Base-by-base conservation (phyloP, 2,888 invertebrate species). In the Tetheella fluctuosa region DNA sequence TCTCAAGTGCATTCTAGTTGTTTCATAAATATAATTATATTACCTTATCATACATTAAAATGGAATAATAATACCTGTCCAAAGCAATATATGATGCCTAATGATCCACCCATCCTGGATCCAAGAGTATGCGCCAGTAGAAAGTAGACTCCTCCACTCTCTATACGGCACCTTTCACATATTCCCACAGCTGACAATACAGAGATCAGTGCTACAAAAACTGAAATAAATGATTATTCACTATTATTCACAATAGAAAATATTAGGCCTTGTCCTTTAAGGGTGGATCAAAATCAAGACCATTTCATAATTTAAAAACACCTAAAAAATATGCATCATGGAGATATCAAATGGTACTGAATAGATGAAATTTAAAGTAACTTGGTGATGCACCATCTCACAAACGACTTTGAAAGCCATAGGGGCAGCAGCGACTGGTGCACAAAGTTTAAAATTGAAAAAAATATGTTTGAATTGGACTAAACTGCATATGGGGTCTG, bases 141-240 rank as follows among this genome's bases (percentile, higher is more conserved):
- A 89, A 99, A 99, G 89, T 99, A 99, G 28, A 99, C 98, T 57
- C 99, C 99, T n/a, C 99, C 99, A 90, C 98, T 98, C 91, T 98
- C 98, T 80, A 99, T 96, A 65, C 97, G 95, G 91, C 98, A 98
- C 83, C 98, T 93, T 88, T 99, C 99, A 93, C 98, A 98, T 74
- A 99, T 99, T 54, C 99, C 99, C 63, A 99, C 98, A 23, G 98
- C 98, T 71, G 99, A 98, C 59, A 99, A 93, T 23, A 99, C 98
- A 61, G 98, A 97, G 74, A 99, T 96, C 76, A 99, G 89, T 34
- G 98, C 98, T 69, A 98, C 96, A 73, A 97, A 95, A 57, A 98
- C 98, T 94, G 94, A 71, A 94, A 94, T 59, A 66, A 58, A 70
- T 59, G 23, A n/a, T 37, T 34, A 34, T 13, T 13, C 13, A 13